phyloP scores from a whole-genome alignment of 2,888 invertebrate species.

The Ernsta delagoae region DNA sequence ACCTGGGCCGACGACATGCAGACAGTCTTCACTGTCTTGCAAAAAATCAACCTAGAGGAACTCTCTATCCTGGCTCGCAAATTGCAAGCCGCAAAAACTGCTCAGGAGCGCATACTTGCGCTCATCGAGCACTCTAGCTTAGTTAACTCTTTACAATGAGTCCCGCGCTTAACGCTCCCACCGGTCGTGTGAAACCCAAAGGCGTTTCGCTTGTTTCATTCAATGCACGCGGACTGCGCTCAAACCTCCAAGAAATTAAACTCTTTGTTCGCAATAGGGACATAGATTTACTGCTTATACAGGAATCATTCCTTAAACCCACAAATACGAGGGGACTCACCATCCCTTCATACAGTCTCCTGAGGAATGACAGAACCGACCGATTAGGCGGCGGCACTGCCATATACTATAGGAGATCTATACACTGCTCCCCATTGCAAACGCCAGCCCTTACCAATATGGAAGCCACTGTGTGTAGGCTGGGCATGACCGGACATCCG shows the following conservation, averaged over 20 bases:
- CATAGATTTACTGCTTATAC: background rate
- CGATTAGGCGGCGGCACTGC: conserved; percentile 8
- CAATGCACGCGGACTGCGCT: background rate
- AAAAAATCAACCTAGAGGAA: no score
- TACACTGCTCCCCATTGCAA: background rate
- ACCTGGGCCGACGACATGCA: no score
- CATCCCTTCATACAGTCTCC: background rate
- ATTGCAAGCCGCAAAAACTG: background rate
- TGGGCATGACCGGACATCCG: conserved; percentile 19
- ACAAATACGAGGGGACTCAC: background rate
- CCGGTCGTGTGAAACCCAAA: background rate
- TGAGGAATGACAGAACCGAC: background rate
- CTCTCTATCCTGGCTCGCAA: background rate
- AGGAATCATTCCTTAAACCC: background rate
- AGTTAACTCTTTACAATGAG: background rate
- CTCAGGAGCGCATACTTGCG: background rate
- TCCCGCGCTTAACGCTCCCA: background rate
- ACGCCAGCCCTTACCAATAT: background rate
- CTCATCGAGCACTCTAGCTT: background rate
- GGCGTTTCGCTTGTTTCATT: conserved; percentile 7
- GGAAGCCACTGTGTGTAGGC: conserved; percentile 23
- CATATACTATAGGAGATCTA: conserved; percentile 13
- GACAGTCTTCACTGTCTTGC: no score
- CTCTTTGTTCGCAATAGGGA: background rate
- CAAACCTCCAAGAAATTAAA: background rate